A percentile compares a stretch with the other conserved stretches of the same genome.
Conservation (phyloP, 1,140 invertebrate genomes). For the Zaprionus ornatus region DNA sequence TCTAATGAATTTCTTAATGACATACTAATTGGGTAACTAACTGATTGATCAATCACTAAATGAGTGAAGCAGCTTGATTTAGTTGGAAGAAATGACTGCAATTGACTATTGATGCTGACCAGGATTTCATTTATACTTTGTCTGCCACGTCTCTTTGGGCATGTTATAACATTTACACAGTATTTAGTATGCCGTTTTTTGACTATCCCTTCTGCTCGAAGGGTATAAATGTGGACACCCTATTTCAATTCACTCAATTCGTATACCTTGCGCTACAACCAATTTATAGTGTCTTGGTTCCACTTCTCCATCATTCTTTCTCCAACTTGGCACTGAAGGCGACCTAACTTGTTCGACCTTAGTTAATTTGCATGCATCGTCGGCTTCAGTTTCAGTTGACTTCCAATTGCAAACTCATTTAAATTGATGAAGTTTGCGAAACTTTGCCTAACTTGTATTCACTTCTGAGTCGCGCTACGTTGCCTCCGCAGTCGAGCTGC, state of each 20-base stretch:
- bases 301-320: slow-evolving; percentile 3
- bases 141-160: not conserved
- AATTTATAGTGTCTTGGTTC: slow-evolving; percentile 1
- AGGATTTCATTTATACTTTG: not conserved
- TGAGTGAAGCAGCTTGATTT: not conserved
- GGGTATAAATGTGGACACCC: too few species aligned
- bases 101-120: too few species aligned
- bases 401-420: slow-evolving; percentile 42
- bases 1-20: not conserved
- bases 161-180: too few species aligned
- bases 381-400: slow-evolving; percentile 22
- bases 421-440: slow-evolving; percentile 66
- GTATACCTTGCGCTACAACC: not conserved
- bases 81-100: not conserved
- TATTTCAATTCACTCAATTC: too few species aligned
- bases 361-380: slow-evolving; percentile 45
- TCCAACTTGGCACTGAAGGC: not conserved
- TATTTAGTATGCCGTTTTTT: too few species aligned
- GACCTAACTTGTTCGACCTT: slow-evolving; percentile 19
- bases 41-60: not conserved
- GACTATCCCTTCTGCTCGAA: too few species aligned
- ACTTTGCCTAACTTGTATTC: slow-evolving; percentile 37
- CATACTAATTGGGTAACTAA: not conserved
- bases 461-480: not conserved
- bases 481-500: not conserved